Evolutionary conservation across 2,888 invertebrate genomes (phyloP), one percentile per base, ranked within the genome.

Genomic region (Vanessa cardui): DNA sequence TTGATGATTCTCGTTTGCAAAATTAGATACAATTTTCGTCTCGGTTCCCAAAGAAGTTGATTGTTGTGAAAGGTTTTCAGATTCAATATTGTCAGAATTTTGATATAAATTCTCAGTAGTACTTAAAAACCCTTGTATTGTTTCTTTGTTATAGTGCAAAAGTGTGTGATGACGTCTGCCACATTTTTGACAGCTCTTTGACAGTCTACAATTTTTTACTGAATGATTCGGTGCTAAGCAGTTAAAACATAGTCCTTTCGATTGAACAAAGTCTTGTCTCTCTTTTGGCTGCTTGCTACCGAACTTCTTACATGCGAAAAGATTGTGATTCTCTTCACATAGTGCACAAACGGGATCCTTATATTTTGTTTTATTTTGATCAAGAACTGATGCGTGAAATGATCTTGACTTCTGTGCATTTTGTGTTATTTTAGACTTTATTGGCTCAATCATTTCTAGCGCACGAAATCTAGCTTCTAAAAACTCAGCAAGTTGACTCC

Each of bases 171-270:
- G 62, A 12, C 44, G n/a, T n/a, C 44, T 39, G n/a, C 45, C 44
- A 45, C 62, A 62, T 52, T 6, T 12, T 4, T 3, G 45, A 44
- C 62, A 62, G 7, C 44, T n/a, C 3, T 16, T 47, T 16, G 39
- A 21, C 6, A 26, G 15, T 6, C 21, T 18, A n/a, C 62, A 62
- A 7, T 9, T 20, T 1, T 44, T 44, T 7, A 54, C 62, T 15
- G 18, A 6, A 16, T 62, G 62, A 6, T n/a, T 54, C 2, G 15
- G 6, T 21, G 45, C 39, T 8, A 62, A 31, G 45, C 62, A 62
- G 21, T 62, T 62, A n/a, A 21, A 62, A 9, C 62, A 62, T 7
- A 62, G n/a, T 2, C 44, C n/a, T 16, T 54, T 62, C 16, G 39
- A 18, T 21, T 54, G 26, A 5, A 54, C 39, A 54, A 54, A 62